Conservation (phyloP, 2,113 vertebrate genomes). For the Excalfactoria chinensis region DNA sequence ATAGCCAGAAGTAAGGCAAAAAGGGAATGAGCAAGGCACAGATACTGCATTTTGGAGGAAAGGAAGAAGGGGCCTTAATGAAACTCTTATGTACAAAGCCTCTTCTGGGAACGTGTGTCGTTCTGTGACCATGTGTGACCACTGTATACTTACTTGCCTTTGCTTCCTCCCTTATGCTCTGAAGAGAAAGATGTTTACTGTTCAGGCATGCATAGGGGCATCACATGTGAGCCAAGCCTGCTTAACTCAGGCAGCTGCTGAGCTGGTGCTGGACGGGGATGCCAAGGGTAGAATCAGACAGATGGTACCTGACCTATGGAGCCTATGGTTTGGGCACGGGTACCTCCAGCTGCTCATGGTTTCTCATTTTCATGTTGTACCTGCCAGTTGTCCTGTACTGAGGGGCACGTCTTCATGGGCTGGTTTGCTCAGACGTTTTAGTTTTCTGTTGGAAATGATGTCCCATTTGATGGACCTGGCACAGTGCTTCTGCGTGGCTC, state of each 20-base stretch:
- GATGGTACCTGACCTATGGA: neutral
- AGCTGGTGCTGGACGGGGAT: neutral
- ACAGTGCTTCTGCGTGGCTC: neutral
- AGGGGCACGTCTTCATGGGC: neutral
- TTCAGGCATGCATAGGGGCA: neutral
- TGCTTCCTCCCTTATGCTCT: neutral
- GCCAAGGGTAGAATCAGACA: neutral
- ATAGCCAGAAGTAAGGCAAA: neutral
- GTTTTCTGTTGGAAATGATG: neutral
- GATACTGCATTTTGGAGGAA: neutral
- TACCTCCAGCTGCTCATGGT: neutral
- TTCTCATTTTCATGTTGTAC: neutral
- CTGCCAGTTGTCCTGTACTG: neutral
- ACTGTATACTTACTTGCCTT: rapidly evolving
- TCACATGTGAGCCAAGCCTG: neutral
- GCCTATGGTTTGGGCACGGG: neutral
- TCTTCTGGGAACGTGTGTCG: neutral
- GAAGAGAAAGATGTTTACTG: neutral
- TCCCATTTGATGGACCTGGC: neutral
- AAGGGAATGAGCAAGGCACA: neutral
- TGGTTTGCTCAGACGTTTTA: neutral
- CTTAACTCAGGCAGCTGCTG: neutral
- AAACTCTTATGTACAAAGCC: neutral
- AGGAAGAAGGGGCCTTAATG: neutral
- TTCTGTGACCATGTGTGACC: too few species aligned